Evolutionary conservation across 2,797 vertebrate genomes (phyloP), one percentile per base, ranked within the genome.

Genomic region (Rhyacichthys aspro): DNA sequence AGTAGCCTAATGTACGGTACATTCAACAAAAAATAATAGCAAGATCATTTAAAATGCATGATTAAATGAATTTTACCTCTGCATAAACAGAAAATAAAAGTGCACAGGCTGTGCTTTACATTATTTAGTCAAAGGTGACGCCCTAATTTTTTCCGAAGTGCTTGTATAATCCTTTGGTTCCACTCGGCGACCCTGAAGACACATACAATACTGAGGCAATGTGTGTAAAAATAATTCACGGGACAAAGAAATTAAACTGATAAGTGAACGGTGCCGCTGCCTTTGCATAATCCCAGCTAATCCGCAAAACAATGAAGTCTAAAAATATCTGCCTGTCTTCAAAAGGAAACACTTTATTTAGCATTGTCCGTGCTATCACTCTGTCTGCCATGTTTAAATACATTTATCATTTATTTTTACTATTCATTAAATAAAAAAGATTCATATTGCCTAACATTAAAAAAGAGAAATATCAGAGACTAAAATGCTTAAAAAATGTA

Each of bases 81-180:
- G 2, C 5, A 2, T 28, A 28, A 28, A 28, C 4, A 28, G 23
- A 56, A 72, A 55, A 39, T 15, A 48, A 17, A 10, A 8, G 55
- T 36, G 0, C 42, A 1, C 33, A 34, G 9, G 23, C 39, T 1
- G 9, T 46, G 28, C 8, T 63, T 54, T 59, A 45, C 53, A 77
- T 80, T 70, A 75, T 70, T 73, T 74, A 71, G 67, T 78, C 70
- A 43, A 61, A 77, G 42, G 68, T 82, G 28, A 59, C 34, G 38
- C 70, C 47, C 18, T 12, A 50, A 56, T 69, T 62, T 70, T 77
- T 71, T 47, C 33, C 7, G 57, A 67, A 65, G 47, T 16, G 67
- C 84, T 78, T 63, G 78, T 75, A 86, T 94, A 94, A 95, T 94
- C 93, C 91, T 91, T 92, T 89, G 81, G 91, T 83, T 91, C 88